These are phyloP conservation scores for Riparia riparia DNA, from an alignment of 2,113 vertebrate genomes.

Conservation along the genomic window DNA sequence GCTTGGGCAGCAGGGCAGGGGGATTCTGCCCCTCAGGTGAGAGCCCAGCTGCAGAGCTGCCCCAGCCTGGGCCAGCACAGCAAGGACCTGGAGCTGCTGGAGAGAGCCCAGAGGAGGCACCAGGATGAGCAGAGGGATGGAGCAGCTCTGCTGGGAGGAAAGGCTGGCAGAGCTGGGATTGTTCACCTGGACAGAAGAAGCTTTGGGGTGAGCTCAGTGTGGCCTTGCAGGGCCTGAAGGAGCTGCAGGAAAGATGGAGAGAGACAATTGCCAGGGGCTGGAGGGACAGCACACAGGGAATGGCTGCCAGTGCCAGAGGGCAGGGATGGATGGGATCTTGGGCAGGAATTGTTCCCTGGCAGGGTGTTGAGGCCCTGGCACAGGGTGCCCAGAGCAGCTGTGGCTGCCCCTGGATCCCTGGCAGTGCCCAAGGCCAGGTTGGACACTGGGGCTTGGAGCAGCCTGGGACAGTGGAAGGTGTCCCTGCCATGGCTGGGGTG, in stretches of 20 bases:
- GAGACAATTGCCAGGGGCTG: not conserved
- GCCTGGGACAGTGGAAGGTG: not conserved
- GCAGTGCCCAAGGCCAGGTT: not conserved
- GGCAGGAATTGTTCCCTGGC: not conserved
- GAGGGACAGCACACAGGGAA: not conserved
- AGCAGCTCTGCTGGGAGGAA: not conserved
- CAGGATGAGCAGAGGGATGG: not conserved
- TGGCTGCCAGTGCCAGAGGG: not conserved
- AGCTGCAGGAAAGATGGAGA: not conserved
- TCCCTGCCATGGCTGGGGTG: not conserved
- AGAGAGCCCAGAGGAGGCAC: not conserved
- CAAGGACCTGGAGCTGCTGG: not conserved
- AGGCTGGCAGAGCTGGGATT: not conserved
- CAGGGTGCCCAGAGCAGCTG: not conserved
- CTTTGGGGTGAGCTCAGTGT: not conserved
- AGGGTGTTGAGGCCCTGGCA: not conserved
- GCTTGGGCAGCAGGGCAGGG: not conserved
- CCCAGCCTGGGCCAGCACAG: not conserved
- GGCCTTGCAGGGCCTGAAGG: not conserved
- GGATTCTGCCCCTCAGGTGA: not conserved
- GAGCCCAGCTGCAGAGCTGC: not conserved
- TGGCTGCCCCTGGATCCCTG: not conserved
- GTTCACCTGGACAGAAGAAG: not conserved
- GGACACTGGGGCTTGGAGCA: not conserved
- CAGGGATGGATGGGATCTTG: rapidly evolving